Evolutionary conservation across 2,113 vertebrate genomes (phyloP).

Genomic region (Festucalex cinctus): DNA sequence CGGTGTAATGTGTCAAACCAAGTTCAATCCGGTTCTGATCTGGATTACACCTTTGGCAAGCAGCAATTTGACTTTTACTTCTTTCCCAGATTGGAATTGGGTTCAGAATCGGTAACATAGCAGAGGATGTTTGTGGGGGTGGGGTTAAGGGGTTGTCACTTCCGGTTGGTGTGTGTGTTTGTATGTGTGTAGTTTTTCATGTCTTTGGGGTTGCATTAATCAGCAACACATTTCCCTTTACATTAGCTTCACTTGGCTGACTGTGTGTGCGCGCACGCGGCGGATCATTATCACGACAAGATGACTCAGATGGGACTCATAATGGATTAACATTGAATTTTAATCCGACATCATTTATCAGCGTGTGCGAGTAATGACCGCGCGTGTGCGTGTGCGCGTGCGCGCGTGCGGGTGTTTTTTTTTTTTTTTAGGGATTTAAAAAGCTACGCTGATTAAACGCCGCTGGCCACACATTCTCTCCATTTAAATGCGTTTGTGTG

Average conservation of each 20-base stretch:
- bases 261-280: conserved; percentile 25
- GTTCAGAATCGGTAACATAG: too few relatives aligned
- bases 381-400: background rate
- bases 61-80: too few relatives aligned
- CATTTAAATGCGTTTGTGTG: background rate
- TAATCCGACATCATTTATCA: conserved; percentile 21
- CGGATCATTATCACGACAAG: conserved; percentile 66
- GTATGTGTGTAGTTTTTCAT: conserved; percentile 32
- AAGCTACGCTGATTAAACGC: background rate
- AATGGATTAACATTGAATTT: conserved; percentile 44
- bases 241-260: conserved; percentile 61
- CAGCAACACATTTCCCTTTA: conserved; percentile 61
- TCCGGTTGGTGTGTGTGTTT: conserved; percentile 26
- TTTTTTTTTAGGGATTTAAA: background rate
- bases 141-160: conserved; percentile 37
- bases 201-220: conserved; percentile 59
- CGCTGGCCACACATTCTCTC: background rate
- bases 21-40: background rate
- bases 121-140: too few relatives aligned
- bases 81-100: too few relatives aligned
- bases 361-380: background rate
- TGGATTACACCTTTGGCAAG: too few relatives aligned
- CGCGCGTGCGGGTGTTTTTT: too few relatives aligned
- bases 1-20: background rate
- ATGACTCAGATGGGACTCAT: conserved; percentile 49